Evolutionary conservation across 2,113 vertebrate genomes (phyloP).

Genomic region (Callipepla californica): DNA sequence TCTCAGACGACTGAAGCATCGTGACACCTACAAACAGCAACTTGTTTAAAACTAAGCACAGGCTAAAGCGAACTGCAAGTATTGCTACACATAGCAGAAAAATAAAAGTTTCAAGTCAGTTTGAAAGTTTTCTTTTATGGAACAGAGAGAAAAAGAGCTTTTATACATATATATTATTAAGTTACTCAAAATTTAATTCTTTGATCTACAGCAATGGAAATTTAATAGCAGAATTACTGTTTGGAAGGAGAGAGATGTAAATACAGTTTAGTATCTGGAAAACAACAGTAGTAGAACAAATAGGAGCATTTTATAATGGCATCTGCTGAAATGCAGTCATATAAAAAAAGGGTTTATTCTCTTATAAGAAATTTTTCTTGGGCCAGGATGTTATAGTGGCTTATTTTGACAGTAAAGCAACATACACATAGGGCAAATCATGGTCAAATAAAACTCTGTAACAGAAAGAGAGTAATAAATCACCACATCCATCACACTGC

Average conservation of each 20-base stretch:
- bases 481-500: background rate
- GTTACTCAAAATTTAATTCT: background rate
- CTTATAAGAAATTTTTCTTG: background rate
- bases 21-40: background rate
- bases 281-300: background rate
- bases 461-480: background rate
- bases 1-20: background rate
- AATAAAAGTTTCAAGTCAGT: background rate
- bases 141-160: background rate
- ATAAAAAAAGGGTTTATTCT: background rate
- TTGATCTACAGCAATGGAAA: background rate
- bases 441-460: background rate
- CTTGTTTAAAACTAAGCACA: background rate
- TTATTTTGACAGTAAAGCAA: constrained; percentile 17
- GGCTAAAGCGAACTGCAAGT: background rate
- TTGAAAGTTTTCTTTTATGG: background rate
- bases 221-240: background rate
- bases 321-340: background rate
- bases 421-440: background rate
- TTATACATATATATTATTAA: background rate
- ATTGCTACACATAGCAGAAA: background rate
- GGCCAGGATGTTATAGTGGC: background rate
- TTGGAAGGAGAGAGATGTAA: background rate
- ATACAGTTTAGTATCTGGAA: background rate
- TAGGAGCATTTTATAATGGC: background rate